A percentile compares a stretch with the other conserved stretches of the same genome.
Evolutionary conservation across 2,113 vertebrate genomes (phyloP).

Genomic region (Merops nubicus): DNA sequence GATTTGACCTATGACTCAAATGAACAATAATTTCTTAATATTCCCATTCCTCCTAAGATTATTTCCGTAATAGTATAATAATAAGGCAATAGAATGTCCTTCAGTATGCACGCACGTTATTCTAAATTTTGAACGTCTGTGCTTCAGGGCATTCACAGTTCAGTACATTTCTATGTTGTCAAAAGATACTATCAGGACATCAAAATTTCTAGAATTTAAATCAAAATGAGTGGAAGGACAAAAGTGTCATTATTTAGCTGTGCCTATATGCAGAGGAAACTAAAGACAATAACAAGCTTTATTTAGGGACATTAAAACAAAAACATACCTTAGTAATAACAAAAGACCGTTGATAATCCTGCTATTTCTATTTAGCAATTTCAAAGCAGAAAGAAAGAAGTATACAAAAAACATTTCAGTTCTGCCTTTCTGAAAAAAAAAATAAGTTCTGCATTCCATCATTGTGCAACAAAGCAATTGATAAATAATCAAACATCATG

Average conservation of each 20-base stretch:
- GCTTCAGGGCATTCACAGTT: constrained; percentile 25
- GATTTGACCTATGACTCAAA: constrained; percentile 60
- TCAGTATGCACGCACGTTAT: constrained; percentile 44
- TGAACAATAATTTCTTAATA: constrained; percentile 68
- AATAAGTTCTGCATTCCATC: not conserved
- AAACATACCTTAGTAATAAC: not conserved
- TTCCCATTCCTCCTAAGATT: constrained; percentile 43
- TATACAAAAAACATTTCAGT: not conserved
- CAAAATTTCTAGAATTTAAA: constrained; percentile 55
- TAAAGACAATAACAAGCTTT: not conserved
- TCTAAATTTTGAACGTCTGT: constrained; percentile 40
- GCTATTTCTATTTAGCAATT: not conserved
- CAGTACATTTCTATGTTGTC: constrained; percentile 26
- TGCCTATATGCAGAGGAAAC: not conserved
- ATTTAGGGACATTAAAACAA: not conserved
- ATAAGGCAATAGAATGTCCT: constrained; percentile 60
- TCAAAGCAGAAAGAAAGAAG: not conserved
- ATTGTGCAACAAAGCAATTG: not conserved
- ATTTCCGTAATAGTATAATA: constrained; percentile 36
- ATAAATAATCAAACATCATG: not conserved
- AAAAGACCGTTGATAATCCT: not conserved
- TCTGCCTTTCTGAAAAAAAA: not conserved
- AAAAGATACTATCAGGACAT: constrained; percentile 17
- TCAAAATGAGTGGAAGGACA: constrained; percentile 19
- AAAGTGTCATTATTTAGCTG: not conserved